phyloP scores from a whole-genome alignment of 1,140 invertebrate species.

The Euwallacea fornicatus region DNA sequence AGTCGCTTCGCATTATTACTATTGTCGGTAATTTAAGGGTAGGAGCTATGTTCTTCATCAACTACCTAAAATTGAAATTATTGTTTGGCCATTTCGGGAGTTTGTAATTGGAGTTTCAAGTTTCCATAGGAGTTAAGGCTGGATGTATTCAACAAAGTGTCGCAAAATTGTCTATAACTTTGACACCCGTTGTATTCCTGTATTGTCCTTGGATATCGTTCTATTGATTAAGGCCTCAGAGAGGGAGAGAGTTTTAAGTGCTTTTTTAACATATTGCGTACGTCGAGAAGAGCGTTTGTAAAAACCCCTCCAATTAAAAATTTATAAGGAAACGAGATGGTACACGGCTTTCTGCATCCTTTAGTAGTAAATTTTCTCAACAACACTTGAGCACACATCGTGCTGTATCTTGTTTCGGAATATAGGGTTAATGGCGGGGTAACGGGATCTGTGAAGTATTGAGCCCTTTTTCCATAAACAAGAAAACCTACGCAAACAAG shows the following conservation, averaged over 20 bases:
- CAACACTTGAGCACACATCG: not conserved
- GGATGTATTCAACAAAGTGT: constrained; percentile 7
- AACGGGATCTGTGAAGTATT: not conserved
- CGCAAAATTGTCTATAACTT: constrained; percentile 4
- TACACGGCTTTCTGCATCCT: constrained; percentile 3
- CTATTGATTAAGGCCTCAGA: too few relatives aligned
- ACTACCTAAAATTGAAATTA: constrained; percentile 7
- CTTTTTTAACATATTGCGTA: too few relatives aligned
- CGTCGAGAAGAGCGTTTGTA: not conserved
- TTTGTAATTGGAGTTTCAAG: constrained; percentile 14
- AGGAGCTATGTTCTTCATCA: not conserved
- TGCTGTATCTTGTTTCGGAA: not conserved
- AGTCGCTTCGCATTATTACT: not conserved
- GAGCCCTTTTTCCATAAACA: not conserved
- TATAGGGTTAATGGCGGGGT: not conserved
- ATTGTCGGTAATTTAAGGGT: constrained; percentile 7
- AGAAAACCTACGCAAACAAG: not conserved
- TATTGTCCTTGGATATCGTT: not conserved
- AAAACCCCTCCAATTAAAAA: constrained; percentile 3
- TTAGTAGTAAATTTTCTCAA: constrained; percentile 6
- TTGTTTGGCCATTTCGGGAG: constrained; percentile 6
- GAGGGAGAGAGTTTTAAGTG: too few relatives aligned
- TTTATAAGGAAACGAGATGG: not conserved
- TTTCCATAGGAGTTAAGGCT: constrained; percentile 6
- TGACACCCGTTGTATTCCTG: not conserved